These are phyloP conservation scores for Argyrosomus japonicus DNA, from an alignment of 2,113 vertebrate genomes.

Conservation along the genomic window DNA sequence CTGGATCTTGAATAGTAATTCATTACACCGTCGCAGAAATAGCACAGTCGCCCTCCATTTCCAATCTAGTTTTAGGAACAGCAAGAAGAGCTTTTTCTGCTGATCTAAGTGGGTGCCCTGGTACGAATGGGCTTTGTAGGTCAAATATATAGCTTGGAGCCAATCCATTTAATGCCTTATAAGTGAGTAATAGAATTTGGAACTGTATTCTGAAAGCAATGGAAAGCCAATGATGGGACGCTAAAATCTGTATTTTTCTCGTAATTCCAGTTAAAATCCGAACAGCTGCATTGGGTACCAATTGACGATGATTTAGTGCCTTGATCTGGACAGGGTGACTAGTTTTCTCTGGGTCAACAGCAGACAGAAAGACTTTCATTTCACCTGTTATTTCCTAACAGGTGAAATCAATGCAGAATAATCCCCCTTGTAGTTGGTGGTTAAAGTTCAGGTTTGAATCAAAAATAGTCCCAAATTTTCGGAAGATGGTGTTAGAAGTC, in stretches of 20 bases:
- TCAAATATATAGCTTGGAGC: background rate
- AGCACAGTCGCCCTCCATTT: background rate
- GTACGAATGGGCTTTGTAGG: background rate
- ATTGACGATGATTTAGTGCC: background rate
- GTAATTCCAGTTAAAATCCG: background rate
- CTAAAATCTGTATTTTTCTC: background rate
- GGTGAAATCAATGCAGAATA: background rate
- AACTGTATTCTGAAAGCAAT: background rate
- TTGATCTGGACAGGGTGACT: background rate
- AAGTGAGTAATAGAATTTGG: background rate
- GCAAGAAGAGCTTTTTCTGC: background rate
- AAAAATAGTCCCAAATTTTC: background rate
- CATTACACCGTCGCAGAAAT: background rate
- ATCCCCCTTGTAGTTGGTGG: no score
- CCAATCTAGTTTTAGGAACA: background rate
- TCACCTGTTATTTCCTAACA: background rate
- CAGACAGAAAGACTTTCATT: background rate
- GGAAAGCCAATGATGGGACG: background rate
- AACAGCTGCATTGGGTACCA: background rate
- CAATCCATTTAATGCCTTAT: background rate
- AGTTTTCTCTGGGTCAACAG: background rate
- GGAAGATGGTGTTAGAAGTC: background rate
- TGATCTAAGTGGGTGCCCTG: background rate
- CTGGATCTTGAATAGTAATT: background rate
- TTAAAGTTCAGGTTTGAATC: background rate